Base-by-base conservation (phyloP, 2,888 invertebrate species). In the Gortyna flavago region DNA sequence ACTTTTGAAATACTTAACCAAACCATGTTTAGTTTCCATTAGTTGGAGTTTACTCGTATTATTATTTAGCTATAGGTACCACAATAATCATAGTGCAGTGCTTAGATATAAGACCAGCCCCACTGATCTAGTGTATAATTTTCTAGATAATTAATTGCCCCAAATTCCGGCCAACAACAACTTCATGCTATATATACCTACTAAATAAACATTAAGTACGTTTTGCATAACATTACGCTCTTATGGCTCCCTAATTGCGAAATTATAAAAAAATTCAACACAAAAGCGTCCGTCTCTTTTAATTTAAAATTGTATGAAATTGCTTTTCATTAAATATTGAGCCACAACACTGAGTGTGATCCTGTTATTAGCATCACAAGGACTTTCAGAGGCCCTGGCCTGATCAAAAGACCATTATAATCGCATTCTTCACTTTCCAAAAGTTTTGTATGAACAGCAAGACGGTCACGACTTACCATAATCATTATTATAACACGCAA, bases 391-490 rank as follows among this genome's bases (percentile, higher is more conserved):
- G 5, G 44, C 62, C 66, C 57, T 70, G 73, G 68, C 65, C 70
- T 77, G 86, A 91, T 91, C 86, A 87, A 90, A 90, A 85, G 85
- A 79, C 75, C 75, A 87, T 88, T 85, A 87, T 87, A 87, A 88
- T 86, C 44, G 71, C 48, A 84, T 72, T 88, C 83, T 91, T 90
- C 89, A 87, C 92, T 93, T 93, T 93, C 91, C 89, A 91, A 91
- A 92, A 91, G 81, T 89, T 83, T 79, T 80, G 85, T 87, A 85
- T 79, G 83, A 84, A 85, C 83, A 88, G 84, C 76, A 88, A 86
- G 75, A 76, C 73, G 85, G 88, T 92, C 94, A 93, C 94, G 93
- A 94, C 88, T 92, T 66, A 0, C 75, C 70, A 70, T 83, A 67
- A 68, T 82, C 70, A 86, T 81, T 79, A 87, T 79, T 57, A 80